Conservation (phyloP, 2,888 invertebrate genomes). For the Rhaphigaster nebulosa region DNA sequence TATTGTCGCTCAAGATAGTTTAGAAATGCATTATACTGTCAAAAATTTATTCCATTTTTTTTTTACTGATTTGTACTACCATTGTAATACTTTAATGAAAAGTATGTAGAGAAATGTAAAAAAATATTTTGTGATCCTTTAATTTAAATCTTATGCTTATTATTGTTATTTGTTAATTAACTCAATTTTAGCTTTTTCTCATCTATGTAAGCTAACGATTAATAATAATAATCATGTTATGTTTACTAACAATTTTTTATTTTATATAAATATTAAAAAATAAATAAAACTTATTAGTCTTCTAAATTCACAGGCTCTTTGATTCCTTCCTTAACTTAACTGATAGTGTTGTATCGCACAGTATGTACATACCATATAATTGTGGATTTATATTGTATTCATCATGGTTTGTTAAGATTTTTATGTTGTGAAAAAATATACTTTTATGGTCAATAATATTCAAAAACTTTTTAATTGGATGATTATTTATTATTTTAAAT, state of each 20-base stretch:
- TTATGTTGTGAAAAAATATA: neutral
- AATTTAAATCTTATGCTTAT: neutral
- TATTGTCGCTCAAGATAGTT: neutral
- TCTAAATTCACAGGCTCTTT: neutral
- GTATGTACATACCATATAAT: neutral
- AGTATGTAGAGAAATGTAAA: constrained; percentile 12
- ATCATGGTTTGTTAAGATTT: neutral
- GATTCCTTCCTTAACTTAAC: neutral
- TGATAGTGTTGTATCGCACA: neutral
- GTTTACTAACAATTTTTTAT: neutral
- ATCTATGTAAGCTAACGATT: neutral
- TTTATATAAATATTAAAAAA: constrained; percentile 20
- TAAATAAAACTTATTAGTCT: neutral
- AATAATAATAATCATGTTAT: neutral
- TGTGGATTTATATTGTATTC: neutral
- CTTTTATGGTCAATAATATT: neutral
- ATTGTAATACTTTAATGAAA: neutral
- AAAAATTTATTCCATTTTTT: neutral
- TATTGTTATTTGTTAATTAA: neutral
- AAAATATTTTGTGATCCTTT: neutral
- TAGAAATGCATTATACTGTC: neutral
- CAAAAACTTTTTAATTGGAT: neutral
- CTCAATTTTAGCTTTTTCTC: neutral
- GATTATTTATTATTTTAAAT: neutral
- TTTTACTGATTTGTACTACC: neutral